phyloP scores from a whole-genome alignment of 37 sponge, comb jelly and placozoan species.

The Oopsacas minuta region DNA sequence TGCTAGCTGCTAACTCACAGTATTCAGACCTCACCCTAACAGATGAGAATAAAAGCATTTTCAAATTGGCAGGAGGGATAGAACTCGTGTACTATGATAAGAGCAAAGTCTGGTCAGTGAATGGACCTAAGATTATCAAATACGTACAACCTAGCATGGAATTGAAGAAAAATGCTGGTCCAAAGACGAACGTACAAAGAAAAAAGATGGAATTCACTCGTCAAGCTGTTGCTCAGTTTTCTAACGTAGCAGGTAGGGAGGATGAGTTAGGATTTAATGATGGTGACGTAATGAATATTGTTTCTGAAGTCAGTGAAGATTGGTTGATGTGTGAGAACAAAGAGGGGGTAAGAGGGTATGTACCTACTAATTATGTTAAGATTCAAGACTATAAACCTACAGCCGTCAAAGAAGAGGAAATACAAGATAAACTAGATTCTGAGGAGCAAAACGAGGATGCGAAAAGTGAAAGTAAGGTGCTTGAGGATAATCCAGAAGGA shows the following conservation, averaged over 20 bases:
- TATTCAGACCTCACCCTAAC: not conserved
- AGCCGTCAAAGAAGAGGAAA: not conserved
- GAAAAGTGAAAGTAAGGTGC: not conserved
- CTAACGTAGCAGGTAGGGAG: not conserved
- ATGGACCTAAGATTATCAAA: not conserved
- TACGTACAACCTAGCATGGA: not conserved
- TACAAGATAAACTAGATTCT: not conserved
- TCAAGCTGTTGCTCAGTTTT: not conserved
- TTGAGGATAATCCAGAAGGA: not conserved
- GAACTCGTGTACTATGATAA: not conserved
- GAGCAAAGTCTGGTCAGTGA: not conserved
- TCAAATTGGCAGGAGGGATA: not conserved
- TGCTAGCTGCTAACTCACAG: not conserved
- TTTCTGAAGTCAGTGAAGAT: not conserved
- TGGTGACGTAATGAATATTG: not conserved
- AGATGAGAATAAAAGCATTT: not conserved
- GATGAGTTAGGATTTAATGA: constrained; percentile 9
- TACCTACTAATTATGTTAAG: not conserved
- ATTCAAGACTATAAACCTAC: not conserved
- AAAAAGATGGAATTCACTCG: not conserved
- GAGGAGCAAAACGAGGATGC: not conserved
- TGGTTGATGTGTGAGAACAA: not conserved
- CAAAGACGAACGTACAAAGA: not conserved
- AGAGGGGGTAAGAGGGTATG: not conserved
- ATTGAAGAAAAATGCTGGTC: not conserved